Conservation (phyloP, 2,888 invertebrate genomes). For the Boloria selene region DNA sequence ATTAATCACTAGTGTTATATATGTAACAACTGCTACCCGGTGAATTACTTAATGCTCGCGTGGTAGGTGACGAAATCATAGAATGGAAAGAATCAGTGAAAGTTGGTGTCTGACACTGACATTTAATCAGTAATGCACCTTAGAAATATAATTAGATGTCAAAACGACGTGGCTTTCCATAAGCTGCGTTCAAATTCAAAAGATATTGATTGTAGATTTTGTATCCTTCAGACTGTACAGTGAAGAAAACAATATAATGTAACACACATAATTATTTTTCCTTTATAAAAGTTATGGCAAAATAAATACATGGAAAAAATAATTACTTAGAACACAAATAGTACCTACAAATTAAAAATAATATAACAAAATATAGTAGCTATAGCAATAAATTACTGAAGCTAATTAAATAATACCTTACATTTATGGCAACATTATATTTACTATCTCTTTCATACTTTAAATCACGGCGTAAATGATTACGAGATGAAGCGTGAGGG, state of each 20-base stretch:
- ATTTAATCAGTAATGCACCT: slow-evolving; percentile 1
- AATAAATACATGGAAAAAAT: too few relatives aligned
- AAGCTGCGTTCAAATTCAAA: slow-evolving; percentile 11
- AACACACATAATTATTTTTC: not conserved
- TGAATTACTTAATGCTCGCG: slow-evolving; percentile 59
- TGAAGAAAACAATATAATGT: not conserved
- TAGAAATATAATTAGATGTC: slow-evolving; percentile 1
- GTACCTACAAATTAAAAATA: not conserved
- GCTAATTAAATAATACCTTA: slow-evolving; percentile 10
- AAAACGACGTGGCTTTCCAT: slow-evolving; percentile 11
- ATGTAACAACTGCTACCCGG: slow-evolving; percentile 62
- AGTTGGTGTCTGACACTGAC: slow-evolving; percentile 17
- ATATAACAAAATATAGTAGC: not conserved
- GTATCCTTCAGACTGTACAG: too few relatives aligned
- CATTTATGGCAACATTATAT: slow-evolving; percentile 52
- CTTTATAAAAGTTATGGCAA: not conserved
- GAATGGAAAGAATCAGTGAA: slow-evolving; percentile 22
- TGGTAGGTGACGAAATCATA: slow-evolving; percentile 62
- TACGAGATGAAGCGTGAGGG: slow-evolving; percentile 64
- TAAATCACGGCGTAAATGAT: slow-evolving; percentile 54
- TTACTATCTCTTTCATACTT: slow-evolving; percentile 57
- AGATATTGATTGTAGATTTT: not conserved
- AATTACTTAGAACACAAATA: too few relatives aligned
- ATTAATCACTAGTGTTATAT: slow-evolving; percentile 35
- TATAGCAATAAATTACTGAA: not conserved